Percentiles rank a stretch among this genome's conserved stretches.
Conservation (phyloP, 2,113 vertebrate species). For the Thryonomys swinderianus region DNA sequence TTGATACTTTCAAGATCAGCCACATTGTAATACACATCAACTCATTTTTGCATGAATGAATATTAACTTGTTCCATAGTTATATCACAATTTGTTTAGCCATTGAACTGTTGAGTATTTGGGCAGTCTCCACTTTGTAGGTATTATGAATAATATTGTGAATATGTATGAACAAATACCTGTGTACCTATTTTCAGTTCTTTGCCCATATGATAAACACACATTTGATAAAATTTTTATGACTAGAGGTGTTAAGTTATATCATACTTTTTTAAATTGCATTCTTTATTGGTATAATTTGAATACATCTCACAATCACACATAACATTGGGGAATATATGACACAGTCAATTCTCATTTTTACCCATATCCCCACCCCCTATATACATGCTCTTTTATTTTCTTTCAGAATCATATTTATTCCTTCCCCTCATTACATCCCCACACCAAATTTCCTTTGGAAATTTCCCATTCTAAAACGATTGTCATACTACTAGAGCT, state of each 20-base stretch:
- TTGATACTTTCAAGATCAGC: neutral
- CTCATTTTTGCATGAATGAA: neutral
- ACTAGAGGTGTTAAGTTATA: neutral
- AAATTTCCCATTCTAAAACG: no score
- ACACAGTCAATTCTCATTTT: no score
- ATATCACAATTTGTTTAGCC: neutral
- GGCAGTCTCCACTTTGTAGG: neutral
- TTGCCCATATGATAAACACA: neutral
- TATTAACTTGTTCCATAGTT: neutral
- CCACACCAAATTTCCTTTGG: no score
- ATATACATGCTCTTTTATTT: no score
- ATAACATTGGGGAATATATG: no score
- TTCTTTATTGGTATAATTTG: no score
- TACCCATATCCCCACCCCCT: no score
- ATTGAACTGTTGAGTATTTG: neutral
- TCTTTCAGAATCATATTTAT: no score
- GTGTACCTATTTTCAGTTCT: neutral
- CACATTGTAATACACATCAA: neutral
- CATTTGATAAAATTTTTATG: neutral
- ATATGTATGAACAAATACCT: neutral
- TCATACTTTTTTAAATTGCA: neutral
- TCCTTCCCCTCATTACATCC: no score
- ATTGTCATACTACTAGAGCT: no score
- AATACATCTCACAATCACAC: no score
- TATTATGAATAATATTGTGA: neutral